These are phyloP conservation scores for Okamejei kenojei DNA, from an alignment of 2,797 vertebrate genomes.

Conservation along the genomic window DNA sequence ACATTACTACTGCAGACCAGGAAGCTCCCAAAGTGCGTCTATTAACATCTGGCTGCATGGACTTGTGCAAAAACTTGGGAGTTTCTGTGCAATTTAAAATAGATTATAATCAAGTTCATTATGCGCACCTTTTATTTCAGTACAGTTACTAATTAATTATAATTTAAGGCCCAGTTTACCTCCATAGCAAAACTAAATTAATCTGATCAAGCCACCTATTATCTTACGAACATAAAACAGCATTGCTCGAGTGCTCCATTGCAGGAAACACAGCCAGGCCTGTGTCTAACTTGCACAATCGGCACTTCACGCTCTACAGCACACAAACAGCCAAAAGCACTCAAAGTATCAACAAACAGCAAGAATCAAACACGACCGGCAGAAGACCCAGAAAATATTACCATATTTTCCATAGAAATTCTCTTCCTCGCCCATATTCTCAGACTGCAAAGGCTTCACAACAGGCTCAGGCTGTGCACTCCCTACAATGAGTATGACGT, in stretches of 20 bases:
- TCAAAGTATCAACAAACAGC: background rate
- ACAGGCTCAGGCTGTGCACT: too few species aligned
- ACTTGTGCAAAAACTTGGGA: background rate
- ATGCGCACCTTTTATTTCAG: background rate
- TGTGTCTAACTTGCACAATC: background rate
- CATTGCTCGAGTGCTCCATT: background rate
- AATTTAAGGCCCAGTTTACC: background rate
- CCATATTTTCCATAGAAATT: conserved; percentile 36
- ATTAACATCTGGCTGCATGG: background rate
- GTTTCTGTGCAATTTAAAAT: background rate
- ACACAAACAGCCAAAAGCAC: background rate
- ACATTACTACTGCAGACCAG: background rate
- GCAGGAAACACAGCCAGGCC: background rate
- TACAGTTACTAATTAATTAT: background rate
- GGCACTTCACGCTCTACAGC: too few species aligned
- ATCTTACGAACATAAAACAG: background rate
- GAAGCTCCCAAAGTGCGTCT: background rate
- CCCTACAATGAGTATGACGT: background rate
- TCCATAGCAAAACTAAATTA: background rate
- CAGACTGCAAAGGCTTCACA: background rate
- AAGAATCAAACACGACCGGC: background rate
- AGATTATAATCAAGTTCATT: background rate
- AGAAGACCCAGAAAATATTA: background rate
- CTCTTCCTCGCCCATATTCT: background rate
- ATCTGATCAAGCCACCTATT: background rate